Evolutionary conservation across 2,888 invertebrate genomes (phyloP).

Genomic region (Sphecodes monilicornis): DNA sequence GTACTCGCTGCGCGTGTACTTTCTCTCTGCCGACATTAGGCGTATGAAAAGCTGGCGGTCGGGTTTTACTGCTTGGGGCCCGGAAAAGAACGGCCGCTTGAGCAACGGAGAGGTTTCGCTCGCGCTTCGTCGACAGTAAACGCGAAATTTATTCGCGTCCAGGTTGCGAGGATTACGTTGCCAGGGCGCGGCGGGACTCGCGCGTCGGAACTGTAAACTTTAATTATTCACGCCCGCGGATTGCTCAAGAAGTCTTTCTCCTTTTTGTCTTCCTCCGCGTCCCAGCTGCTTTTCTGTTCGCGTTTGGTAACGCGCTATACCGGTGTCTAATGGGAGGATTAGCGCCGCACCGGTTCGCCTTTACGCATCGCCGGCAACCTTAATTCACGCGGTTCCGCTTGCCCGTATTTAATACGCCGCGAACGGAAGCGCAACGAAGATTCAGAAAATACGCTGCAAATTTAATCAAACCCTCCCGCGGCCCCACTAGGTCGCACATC

Average conservation of each 20-base stretch:
- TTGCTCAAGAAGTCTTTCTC: constrained; percentile 27
- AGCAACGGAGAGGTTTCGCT: constrained; percentile 43
- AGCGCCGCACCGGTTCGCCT: constrained; percentile 2
- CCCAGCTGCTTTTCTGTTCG: background rate
- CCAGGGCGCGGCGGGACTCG: constrained; percentile 4
- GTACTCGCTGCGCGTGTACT: constrained; percentile 35
- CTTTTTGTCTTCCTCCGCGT: background rate
- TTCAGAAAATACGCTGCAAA: constrained; percentile 11
- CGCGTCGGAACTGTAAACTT: constrained; percentile 50
- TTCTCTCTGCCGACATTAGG: constrained; percentile 54
- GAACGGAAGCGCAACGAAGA: background rate
- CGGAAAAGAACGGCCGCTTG: constrained; percentile 65
- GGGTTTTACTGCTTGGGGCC: constrained; percentile 56
- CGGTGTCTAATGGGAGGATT: constrained; percentile 47
- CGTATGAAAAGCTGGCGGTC: constrained; percentile 46
- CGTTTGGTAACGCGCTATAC: constrained; percentile 5
- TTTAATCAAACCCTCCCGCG: constrained; percentile 25
- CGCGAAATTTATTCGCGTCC: constrained; percentile 58
- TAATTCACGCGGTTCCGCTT: background rate
- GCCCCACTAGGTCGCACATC: background rate
- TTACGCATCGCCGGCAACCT: constrained; percentile 6
- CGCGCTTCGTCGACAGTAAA: constrained; percentile 36
- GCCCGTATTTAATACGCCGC: constrained; percentile 14
- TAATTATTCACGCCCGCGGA: constrained; percentile 49
- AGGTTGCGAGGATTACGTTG: constrained; percentile 51